Evolutionary conservation across 2,113 vertebrate genomes (phyloP).

Genomic region (Lanius ludovicianus): DNA sequence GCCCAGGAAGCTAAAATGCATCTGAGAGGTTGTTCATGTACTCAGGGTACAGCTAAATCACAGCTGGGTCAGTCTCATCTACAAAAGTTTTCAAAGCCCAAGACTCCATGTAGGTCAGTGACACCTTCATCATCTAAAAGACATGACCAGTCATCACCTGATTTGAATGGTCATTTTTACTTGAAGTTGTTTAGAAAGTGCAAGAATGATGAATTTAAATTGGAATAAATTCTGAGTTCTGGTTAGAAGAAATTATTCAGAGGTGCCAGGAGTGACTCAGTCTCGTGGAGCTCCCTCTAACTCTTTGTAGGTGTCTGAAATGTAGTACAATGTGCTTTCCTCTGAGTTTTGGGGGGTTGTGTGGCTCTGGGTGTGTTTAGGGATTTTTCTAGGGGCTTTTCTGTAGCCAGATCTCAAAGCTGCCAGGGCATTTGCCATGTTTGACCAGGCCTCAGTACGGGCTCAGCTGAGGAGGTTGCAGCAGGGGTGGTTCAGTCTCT

Average conservation of each 20-base stretch:
- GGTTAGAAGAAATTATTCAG: background rate
- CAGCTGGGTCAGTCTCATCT: background rate
- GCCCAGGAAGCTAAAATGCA: background rate
- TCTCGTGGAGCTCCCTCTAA: background rate
- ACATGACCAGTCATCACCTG: background rate
- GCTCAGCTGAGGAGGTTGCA: background rate
- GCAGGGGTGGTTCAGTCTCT: background rate
- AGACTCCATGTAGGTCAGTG: background rate
- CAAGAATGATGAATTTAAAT: too few species aligned
- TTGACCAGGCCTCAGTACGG: background rate
- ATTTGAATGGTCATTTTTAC: background rate
- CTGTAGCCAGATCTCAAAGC: background rate
- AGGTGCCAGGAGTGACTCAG: background rate
- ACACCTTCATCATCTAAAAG: background rate
- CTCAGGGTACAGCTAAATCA: background rate
- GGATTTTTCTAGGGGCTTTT: background rate
- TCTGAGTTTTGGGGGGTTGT: background rate
- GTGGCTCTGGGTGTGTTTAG: background rate
- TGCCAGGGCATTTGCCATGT: background rate
- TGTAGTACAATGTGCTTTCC: accelerated
- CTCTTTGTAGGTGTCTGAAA: background rate
- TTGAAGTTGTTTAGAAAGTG: background rate
- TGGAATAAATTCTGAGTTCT: background rate
- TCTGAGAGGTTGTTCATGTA: background rate
- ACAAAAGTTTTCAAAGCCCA: background rate